A percentile compares a stretch with the other conserved stretches of the same genome.
phyloP scores from a whole-genome alignment of 2,888 invertebrate species.

The Nephrocerus scutellatus region DNA sequence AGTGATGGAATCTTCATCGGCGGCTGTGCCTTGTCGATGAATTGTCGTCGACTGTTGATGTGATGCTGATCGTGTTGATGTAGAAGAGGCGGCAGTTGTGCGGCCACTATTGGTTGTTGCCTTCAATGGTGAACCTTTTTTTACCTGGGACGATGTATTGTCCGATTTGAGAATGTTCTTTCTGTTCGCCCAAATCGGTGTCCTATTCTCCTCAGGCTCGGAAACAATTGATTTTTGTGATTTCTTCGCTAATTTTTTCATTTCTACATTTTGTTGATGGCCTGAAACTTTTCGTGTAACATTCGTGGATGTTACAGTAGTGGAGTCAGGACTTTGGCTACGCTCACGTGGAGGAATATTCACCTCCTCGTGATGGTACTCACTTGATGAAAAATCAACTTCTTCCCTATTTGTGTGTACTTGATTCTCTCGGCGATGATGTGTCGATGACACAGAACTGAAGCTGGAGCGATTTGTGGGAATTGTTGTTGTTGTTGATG shows the following conservation, averaged over 20 bases:
- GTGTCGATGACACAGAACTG: too few species aligned
- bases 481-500: conserved; percentile 4
- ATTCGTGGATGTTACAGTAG: too few species aligned
- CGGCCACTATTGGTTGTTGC: conserved; percentile 24
- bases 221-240: neutral
- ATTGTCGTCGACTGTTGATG: conserved; percentile 33
- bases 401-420: too few species aligned
- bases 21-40: conserved; percentile 40
- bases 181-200: conserved; percentile 40
- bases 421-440: too few species aligned
- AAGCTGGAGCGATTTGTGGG: too few species aligned
- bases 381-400: conserved; percentile 16
- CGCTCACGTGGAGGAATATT: conserved; percentile 19
- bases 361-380: neutral
- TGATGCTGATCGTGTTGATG: too few species aligned
- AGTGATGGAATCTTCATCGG: conserved; percentile 59
- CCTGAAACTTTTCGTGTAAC: too few species aligned
- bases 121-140: conserved; percentile 21
- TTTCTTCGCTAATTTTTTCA: neutral
- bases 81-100: too few species aligned
- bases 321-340: conserved; percentile 2
- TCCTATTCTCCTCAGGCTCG: conserved; percentile 14
- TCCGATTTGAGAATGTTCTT: conserved; percentile 36
- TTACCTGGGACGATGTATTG: too few species aligned
- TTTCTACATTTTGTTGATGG: conserved; percentile 38